Base-by-base conservation (phyloP, 2,797 vertebrate genomes). In the Semotilus atromaculatus region DNA sequence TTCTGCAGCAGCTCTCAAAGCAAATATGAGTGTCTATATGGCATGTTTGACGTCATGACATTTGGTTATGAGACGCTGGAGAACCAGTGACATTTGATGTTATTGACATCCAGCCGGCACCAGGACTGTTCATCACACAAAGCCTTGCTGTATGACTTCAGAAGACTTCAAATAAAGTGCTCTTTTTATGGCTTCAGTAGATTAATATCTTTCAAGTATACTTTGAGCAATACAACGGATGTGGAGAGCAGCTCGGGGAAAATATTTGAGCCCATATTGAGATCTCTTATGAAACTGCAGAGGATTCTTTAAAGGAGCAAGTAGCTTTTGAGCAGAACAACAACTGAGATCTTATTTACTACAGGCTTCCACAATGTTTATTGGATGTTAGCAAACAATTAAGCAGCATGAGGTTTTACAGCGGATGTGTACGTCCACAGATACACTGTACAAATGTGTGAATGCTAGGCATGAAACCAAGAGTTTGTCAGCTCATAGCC, bases 31-130 rank as follows among this genome's bases (percentile, higher is more conserved):
- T 64, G 18, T 51, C 29, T 73, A 10, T 60, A 43, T 26, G 75
- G 36, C 23, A 10, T 38, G 4, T 62, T 11, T 78, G 55, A 78
- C 60, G n/a, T 78, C 36, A 26, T 78, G 55, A 62, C 75, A 77
- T 77, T 77, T 29, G n/a, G 2, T 77, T 77, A 38, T 78, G n/a
- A 78, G 75, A 13, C 38, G 16, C 75, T 78, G 7, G 14, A 26
- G n/a, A 78, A 60, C 53, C 75, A 62, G 75, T 78, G 55, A 78
- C 75, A 78, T 78, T 62, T 78, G 36, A 78, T 40, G 75, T 43
- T 62, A 78, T 62, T 78, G 75, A 62, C 75, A 26, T 78, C 23
- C 38, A 19, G 38, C 36, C 36, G 21, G 31, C 40, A 58, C 23
- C 1, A 58, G 55, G 55, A 58, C 19, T 31, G 31, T n/a, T 62